These are phyloP conservation scores for Apis laboriosa DNA, from an alignment of 1,140 invertebrate species.

Conservation along the genomic window DNA sequence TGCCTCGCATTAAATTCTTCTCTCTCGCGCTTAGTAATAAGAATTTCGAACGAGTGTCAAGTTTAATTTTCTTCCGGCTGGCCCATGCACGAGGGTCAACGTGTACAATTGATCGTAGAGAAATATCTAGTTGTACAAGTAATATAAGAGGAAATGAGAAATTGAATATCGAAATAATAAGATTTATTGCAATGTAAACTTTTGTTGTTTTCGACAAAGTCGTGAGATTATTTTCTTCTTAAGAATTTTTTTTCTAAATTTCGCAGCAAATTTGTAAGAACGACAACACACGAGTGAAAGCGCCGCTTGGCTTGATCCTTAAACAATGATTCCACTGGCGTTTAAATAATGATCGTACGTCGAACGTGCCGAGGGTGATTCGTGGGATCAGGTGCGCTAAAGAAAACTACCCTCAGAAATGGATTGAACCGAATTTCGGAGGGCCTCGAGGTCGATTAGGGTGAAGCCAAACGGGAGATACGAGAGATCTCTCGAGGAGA, in stretches of 20 bases:
- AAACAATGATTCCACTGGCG: conserved; percentile 54
- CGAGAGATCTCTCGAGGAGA: conserved; percentile 59
- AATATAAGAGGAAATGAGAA: too few species aligned
- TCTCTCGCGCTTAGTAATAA: too few species aligned
- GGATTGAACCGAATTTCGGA: conserved; percentile 66
- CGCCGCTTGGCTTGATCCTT: conserved; percentile 23
- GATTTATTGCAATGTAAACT: too few species aligned
- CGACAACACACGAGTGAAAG: neutral
- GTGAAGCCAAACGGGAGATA: conserved; percentile 63
- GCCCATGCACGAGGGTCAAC: neutral
- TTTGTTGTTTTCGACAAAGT: too few species aligned
- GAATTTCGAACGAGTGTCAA: neutral
- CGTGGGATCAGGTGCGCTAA: conserved; percentile 63
- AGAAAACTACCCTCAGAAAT: conserved; percentile 64
- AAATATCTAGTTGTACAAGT: too few species aligned
- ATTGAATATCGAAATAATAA: too few species aligned
- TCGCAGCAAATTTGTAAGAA: too few species aligned
- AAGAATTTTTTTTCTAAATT: too few species aligned
- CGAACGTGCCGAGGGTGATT: conserved; percentile 34
- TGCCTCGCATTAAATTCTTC: neutral
- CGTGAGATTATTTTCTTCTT: too few species aligned
- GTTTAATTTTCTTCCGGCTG: neutral
- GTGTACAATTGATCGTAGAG: too few species aligned
- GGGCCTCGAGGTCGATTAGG: conserved; percentile 64
- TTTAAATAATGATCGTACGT: conserved; percentile 63